Conservation (phyloP, 2,888 invertebrate species). For the Crossocerus cetratus region DNA sequence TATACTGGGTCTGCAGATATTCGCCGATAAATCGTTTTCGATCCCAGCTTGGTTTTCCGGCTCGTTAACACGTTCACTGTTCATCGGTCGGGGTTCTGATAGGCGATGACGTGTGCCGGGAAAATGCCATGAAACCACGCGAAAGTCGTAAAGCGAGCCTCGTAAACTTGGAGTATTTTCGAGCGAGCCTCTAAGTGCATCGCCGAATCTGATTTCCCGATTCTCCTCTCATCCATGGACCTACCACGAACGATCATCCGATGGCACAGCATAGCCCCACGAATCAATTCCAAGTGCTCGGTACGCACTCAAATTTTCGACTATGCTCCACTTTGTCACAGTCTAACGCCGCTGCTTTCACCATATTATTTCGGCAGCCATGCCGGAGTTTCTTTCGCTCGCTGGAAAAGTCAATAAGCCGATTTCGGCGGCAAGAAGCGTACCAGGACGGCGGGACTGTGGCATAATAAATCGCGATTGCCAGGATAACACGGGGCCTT, state of each 20-base stretch:
- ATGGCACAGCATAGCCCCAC: slow-evolving; percentile 1
- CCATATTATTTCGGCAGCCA: too few relatives aligned
- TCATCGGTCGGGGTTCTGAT: slow-evolving; percentile 2
- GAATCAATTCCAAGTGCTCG: slow-evolving; percentile 13
- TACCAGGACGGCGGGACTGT: background rate
- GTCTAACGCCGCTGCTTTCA: too few relatives aligned
- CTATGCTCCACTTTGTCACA: too few relatives aligned
- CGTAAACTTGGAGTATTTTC: slow-evolving; percentile 35
- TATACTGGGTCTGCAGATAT: background rate
- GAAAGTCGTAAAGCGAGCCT: slow-evolving; percentile 32
- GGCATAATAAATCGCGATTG: background rate
- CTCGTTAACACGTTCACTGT: slow-evolving; percentile 33
- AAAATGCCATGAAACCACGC: slow-evolving; percentile 31
- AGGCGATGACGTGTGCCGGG: slow-evolving; percentile 27
- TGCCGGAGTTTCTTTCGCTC: too few relatives aligned
- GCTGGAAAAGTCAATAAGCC: too few relatives aligned
- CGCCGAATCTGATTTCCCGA: slow-evolving; percentile 14
- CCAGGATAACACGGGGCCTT: background rate
- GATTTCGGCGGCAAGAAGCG: background rate
- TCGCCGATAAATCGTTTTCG: slow-evolving; percentile 17
- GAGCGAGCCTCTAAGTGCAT: slow-evolving; percentile 8
- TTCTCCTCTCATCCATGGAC: slow-evolving; percentile 10
- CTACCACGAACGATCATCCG: slow-evolving; percentile 3
- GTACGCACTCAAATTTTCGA: too few relatives aligned
- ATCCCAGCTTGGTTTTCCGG: slow-evolving; percentile 6